Percentiles rank a stretch among this genome's conserved stretches.
phyloP scores from a whole-genome alignment of 2,888 invertebrate species.

The Pegoplata infirma region DNA sequence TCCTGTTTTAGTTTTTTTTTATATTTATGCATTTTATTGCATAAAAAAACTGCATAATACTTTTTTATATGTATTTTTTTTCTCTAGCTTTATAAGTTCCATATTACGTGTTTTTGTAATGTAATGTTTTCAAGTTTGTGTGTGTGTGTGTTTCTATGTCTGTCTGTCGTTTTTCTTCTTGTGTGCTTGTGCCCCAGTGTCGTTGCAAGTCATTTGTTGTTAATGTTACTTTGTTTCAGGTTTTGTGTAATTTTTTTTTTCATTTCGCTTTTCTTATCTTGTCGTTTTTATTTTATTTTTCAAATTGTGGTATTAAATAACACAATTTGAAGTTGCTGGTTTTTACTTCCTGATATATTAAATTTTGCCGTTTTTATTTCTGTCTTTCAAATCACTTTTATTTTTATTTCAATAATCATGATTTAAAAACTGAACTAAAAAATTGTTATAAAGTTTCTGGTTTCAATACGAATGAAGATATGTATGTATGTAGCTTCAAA shows the following conservation, averaged over 20 bases:
- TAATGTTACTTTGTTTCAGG: constrained; percentile 30
- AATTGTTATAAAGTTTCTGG: constrained; percentile 27
- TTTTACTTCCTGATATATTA: constrained; percentile 60
- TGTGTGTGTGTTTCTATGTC: background rate
- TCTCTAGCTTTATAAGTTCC: background rate
- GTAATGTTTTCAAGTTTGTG: background rate
- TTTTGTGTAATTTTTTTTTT: constrained; percentile 38
- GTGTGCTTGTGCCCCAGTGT: constrained; percentile 63
- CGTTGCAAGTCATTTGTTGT: constrained; percentile 49
- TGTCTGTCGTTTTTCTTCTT: constrained; percentile 1
- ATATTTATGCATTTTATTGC: background rate
- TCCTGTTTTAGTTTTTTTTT: constrained; percentile 17
- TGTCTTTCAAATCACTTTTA: constrained; percentile 53
- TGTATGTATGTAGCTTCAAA: no score
- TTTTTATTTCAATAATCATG: constrained; percentile 13
- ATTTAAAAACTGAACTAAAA: constrained; percentile 6
- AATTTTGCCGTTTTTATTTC: constrained; percentile 24
- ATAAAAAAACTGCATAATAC: constrained; percentile 1
- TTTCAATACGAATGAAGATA: no score
- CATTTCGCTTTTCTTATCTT: constrained; percentile 37
- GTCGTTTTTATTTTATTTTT: no score
- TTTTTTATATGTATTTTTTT: background rate
- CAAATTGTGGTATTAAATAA: constrained; percentile 60
- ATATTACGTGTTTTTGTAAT: background rate
- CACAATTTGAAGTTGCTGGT: constrained; percentile 51